Evolutionary conservation across 2,888 invertebrate species (phyloP), one percentile per base, ranked within the genome.

Genomic region (Caenorhabditis sinica): DNA sequence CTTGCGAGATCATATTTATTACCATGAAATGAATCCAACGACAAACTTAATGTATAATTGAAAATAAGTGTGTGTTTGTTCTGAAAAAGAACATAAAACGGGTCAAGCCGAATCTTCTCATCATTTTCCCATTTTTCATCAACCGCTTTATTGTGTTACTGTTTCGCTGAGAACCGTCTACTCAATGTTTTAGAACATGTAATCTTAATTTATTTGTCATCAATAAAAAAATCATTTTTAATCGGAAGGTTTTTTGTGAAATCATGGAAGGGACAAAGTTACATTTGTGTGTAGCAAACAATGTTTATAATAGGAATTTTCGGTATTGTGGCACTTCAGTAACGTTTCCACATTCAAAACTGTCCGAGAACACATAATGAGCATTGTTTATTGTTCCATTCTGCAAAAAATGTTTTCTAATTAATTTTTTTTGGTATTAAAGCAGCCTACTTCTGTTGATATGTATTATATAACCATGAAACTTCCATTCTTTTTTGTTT

Each of bases 1-100:
- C 89, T 9, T 93, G 92, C 83, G 93, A 93, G 88, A 93, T 93
- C 25, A 87, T 88, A 28, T 82, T 82, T 20, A 66, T 89, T 33
- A 74, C 58, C 17, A 71, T 84, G 76, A 63, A 9, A 8, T 66
- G 9, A 56, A 8, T 20, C 43, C 15, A n/a, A 51, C 36, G 17
- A 25, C 2, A 17, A 20, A 8, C 20, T 17, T n/a, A 43, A 40
- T 69, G 69, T 69, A 76, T 51, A 49, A 28, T 23, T 40, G 9
- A 53, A 69, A 36, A 73, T 60, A 28, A 17, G 61, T 73, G n/a
- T 53, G 53, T n/a, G 3, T 63, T 77, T 25, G 60, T 53, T 60
- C 20, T 63, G 43, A 66, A 6, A 23, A 66, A 25, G 40, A 65
- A 80, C 80, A 71, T 45, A 49, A 43, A 33, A 72, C 80, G 80